phyloP scores from a whole-genome alignment of 2,888 invertebrate genomes.

The Calameuta idolon region DNA sequence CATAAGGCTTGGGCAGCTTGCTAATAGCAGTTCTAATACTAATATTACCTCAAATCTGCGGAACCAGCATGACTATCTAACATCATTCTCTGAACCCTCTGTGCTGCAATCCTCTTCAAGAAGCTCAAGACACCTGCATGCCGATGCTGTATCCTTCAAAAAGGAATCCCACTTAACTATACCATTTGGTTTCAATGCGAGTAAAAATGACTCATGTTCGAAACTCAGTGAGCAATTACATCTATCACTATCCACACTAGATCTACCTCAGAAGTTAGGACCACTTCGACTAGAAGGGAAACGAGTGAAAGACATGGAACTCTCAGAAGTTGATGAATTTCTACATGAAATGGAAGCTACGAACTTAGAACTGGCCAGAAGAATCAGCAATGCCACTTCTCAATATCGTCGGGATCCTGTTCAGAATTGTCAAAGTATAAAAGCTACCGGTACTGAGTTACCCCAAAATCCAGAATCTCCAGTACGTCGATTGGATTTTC shows the following conservation, averaged over 20 bases:
- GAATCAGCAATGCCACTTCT: conserved; percentile 33
- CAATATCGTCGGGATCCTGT: conserved; percentile 25
- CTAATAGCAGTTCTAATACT: conserved; percentile 30
- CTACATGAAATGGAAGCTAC: conserved; percentile 66
- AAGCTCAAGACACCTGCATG: conserved; percentile 47
- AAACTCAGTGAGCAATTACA: conserved; percentile 34
- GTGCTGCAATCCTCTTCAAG: conserved; percentile 29
- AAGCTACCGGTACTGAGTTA: not conserved
- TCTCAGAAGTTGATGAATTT: conserved; percentile 65
- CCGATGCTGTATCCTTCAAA: conserved; percentile 30
- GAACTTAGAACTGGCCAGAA: conserved; percentile 59
- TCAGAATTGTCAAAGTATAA: not conserved
- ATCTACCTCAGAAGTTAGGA: conserved; percentile 41
- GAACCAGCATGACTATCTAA: conserved; percentile 49
- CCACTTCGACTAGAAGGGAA: conserved; percentile 36
- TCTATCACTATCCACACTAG: conserved; percentile 43
- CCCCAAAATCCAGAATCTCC: conserved; percentile 6
- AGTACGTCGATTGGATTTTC: conserved; percentile 35
- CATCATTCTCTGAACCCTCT: conserved; percentile 36
- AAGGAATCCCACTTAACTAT: conserved; percentile 32
- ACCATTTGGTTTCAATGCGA: conserved; percentile 27
- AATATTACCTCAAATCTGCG: conserved; percentile 30
- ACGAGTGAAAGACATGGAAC: conserved; percentile 54
- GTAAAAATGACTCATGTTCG: conserved; percentile 30
- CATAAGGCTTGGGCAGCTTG: conserved; percentile 18